These are phyloP conservation scores for Diloba caeruleocephala DNA, from an alignment of 2,888 invertebrate genomes.

Conservation along the genomic window DNA sequence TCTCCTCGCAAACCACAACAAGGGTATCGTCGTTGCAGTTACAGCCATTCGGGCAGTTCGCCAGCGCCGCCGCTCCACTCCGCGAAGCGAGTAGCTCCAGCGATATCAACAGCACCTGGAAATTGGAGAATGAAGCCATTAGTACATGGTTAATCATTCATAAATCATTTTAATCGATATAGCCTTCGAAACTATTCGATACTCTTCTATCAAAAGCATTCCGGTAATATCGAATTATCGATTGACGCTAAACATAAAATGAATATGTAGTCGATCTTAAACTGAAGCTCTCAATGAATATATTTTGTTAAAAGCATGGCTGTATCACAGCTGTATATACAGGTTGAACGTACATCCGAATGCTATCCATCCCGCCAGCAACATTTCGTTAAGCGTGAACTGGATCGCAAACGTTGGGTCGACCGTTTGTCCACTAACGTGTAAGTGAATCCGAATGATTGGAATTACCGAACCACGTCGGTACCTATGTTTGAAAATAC, in stretches of 20 bases:
- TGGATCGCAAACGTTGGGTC: constrained; percentile 58
- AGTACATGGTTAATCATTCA: constrained; percentile 17
- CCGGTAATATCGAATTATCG: constrained; percentile 12
- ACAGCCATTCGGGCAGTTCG: constrained; percentile 96
- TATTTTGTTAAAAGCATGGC: constrained; percentile 54
- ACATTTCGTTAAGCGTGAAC: constrained; percentile 55
- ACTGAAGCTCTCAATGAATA: constrained; percentile 36
- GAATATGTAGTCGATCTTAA: constrained; percentile 29
- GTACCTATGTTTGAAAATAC: constrained; percentile 55
- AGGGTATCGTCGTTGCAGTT: constrained; percentile 96
- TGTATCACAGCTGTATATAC: constrained; percentile 40
- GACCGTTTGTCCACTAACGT: constrained; percentile 45
- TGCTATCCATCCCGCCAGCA: constrained; percentile 52
- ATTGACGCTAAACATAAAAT: constrained; percentile 26
- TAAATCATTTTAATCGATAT: constrained; percentile 3
- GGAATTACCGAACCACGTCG: constrained; percentile 53
- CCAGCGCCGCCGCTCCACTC: constrained; percentile 88
- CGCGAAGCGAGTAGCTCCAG: constrained; percentile 77
- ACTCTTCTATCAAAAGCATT: constrained; percentile 16
- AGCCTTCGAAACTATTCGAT: constrained; percentile 4
- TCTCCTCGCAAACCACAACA: constrained; percentile 95
- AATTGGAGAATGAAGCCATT: constrained; percentile 53
- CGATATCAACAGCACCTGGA: constrained; percentile 81
- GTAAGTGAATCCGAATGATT: constrained; percentile 56
- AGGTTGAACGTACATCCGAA: constrained; percentile 47